Base-by-base conservation (phyloP, 2,113 vertebrate species). In the Calyptommatus sinebrachiatus region DNA sequence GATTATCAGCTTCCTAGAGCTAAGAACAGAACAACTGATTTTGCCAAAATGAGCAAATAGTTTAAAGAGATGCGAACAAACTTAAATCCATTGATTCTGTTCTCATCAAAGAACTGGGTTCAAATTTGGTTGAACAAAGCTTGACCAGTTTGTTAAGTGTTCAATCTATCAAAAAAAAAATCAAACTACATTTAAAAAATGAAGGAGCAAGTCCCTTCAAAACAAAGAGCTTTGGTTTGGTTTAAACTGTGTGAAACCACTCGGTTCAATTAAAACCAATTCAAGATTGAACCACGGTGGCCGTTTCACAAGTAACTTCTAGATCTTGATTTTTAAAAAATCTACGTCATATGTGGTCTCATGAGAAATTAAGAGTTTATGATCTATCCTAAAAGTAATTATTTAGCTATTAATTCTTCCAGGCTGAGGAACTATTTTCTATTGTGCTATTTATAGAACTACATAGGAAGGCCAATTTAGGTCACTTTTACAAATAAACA, bases 1-100 rank as follows among this genome's bases (percentile, higher is more conserved):
- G 67, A 76, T 28, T 57, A 82, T 85, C 61, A 57, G 62, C 45
- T 71, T 87, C 85, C 21, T 9, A 0, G 67, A 79, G 81, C 4
- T 1, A 28, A 1, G 7, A 0, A 24, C 29, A 73, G 71, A 22
- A 7, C 22, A 0, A 0, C 0, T 0, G 28, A 35, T 83, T 65
- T 77, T 24, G 31, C 35, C 31, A 46, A 48, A 8, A 16, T 46
- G 24, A 10, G 28, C 28, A 24, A 7, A 31, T 11, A 67, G 53
- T 8, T 7, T 0, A 50, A 62, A 61, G 7, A 78, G 76, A 45
- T 41, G 10, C 3, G 10, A 3, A 12, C 50, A 53, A 53, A 53
- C 6, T 53, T 53, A 53, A 53, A 53, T 53, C 10, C 16, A 14
- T 53, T 53, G 50, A 14, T 53, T 53, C 7, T 9, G 50, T 53